Evolutionary conservation across 2,797 vertebrate genomes (phyloP).

Genomic region (Malurus leucopterus): DNA sequence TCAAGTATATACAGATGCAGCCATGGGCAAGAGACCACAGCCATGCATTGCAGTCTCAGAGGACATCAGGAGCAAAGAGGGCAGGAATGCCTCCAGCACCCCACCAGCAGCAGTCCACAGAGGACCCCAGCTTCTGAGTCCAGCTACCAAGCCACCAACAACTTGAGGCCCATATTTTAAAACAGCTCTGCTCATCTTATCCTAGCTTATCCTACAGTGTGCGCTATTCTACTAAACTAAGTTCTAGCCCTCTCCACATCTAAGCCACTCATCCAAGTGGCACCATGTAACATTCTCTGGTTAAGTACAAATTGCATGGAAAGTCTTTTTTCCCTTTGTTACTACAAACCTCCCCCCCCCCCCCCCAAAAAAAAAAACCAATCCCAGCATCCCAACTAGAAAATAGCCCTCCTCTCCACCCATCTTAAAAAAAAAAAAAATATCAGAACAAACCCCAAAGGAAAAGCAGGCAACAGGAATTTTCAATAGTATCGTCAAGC

Average conservation of each 20-base stretch:
- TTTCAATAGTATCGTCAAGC: neutral
- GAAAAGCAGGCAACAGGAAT: neutral
- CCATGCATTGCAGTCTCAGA: accelerated
- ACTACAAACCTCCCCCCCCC: neutral
- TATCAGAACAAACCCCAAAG: neutral
- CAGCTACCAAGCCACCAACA: neutral
- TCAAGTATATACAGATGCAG: neutral
- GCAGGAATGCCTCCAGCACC: neutral
- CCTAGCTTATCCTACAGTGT: neutral
- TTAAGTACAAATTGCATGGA: neutral
- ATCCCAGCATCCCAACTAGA: neutral
- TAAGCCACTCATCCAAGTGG: neutral
- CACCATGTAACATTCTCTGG: neutral
- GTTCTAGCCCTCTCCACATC: neutral
- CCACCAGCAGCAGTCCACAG: neutral
- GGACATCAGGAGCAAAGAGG: neutral
- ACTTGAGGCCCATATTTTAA: neutral
- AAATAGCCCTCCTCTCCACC: neutral
- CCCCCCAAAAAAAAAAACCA: neutral
- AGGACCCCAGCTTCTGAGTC: neutral
- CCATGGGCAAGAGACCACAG: neutral
- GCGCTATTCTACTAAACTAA: neutral
- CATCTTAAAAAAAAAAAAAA: neutral
- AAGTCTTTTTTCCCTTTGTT: neutral
- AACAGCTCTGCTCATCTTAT: neutral